Conservation (phyloP, 2,888 invertebrate species). For the Celastrina argiolus region DNA sequence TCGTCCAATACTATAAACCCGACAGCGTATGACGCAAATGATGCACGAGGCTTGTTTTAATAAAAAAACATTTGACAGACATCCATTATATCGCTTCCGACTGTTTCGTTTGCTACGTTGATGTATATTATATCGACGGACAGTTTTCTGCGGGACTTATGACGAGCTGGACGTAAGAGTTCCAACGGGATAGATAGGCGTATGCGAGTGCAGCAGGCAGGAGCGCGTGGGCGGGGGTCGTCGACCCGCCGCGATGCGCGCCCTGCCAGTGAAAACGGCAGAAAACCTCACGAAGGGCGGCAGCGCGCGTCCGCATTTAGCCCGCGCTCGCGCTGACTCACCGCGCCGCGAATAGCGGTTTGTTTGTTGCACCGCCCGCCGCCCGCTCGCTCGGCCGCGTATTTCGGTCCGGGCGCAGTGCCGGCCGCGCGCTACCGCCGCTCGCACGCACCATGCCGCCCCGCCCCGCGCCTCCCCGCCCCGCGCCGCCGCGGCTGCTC, state of each 20-base stretch:
- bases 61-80: slow-evolving; percentile 1
- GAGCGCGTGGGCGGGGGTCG: slow-evolving; percentile 66
- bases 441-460: slow-evolving; percentile 66
- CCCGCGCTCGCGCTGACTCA: slow-evolving; percentile 75
- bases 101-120: not conserved
- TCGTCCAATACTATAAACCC: slow-evolving; percentile 31
- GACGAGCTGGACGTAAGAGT: slow-evolving; percentile 1
- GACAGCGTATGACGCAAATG: slow-evolving; percentile 24
- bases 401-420: slow-evolving; percentile 69
- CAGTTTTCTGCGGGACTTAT: not conserved
- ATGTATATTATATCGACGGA: not conserved
- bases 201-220: slow-evolving; percentile 60
- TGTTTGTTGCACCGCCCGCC: slow-evolving; percentile 75
- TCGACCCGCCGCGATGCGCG: slow-evolving; percentile 63
- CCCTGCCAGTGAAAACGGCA: slow-evolving; percentile 69
- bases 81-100: not conserved
- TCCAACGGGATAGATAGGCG: slow-evolving; percentile 28
- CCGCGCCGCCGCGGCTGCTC: slow-evolving; percentile 72
- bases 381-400: slow-evolving; percentile 66
- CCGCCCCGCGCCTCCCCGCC: slow-evolving; percentile 66
- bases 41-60: slow-evolving; percentile 14
- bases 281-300: slow-evolving; percentile 72
- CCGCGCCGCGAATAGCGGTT: slow-evolving; percentile 72
- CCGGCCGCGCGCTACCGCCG: slow-evolving; percentile 61
- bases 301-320: slow-evolving; percentile 76